Conservation (phyloP, 2,888 invertebrate genomes). For the Bombylius discolor region DNA sequence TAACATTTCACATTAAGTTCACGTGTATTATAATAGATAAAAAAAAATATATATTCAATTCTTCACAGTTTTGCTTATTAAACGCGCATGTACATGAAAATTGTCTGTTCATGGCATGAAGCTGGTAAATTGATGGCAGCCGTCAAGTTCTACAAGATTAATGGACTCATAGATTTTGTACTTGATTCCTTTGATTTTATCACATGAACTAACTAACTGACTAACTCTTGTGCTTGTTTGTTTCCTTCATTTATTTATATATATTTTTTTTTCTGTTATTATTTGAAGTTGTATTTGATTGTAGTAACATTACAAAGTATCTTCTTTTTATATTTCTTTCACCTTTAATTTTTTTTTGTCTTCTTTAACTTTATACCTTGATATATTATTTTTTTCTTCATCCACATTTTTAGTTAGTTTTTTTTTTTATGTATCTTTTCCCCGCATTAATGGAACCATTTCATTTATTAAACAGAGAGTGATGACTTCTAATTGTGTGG, state of each 20-base stretch:
- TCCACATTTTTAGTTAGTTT: no score
- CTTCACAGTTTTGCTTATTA: neutral
- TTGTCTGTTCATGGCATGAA: constrained; percentile 4
- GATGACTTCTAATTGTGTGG: constrained; percentile 8
- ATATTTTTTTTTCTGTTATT: no score
- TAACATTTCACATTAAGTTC: no score
- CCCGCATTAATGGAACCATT: neutral
- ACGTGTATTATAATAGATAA: no score
- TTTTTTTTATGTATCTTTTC: neutral
- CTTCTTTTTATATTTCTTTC: no score
- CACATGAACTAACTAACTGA: no score
- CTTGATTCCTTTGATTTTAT: neutral
- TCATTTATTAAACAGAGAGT: neutral
- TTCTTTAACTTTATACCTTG: no score
- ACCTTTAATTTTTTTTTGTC: no score
- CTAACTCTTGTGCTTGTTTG: neutral
- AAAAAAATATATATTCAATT: neutral
- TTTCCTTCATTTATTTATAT: neutral
- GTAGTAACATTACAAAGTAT: no score
- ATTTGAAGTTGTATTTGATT: no score
- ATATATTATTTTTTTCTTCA: no score
- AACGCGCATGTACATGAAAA: constrained; percentile 3
- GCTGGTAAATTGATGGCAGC: constrained; percentile 5
- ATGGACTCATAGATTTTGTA: constrained; percentile 6
- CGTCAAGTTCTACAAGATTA: constrained; percentile 5